Evolutionary conservation across 2,113 vertebrate species (phyloP), one percentile per base, ranked within the genome.

Genomic region (Acrocephalus arundinaceus): DNA sequence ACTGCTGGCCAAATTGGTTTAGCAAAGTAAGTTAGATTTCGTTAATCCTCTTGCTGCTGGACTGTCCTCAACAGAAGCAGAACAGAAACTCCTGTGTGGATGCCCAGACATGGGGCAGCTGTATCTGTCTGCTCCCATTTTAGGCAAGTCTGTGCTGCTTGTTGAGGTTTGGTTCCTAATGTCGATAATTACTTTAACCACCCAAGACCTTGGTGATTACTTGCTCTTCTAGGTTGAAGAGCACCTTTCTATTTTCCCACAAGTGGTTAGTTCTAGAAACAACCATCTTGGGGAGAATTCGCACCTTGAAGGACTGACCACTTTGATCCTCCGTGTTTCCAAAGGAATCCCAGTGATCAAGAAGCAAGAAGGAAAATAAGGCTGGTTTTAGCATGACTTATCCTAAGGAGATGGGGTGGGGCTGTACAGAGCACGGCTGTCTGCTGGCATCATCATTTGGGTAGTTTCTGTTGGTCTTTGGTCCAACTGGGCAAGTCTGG

Each of bases 321-420:
- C 86, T 84, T 84, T 94, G 93, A 92, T 90, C 74, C 33, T 67
- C 70, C 1, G 0, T 85, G 82, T 94, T 96, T 54, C 85, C 82
- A 70, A 66, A 94, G 90, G 95, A 94, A 95, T 88, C 62, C 75
- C 85, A 80, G 54, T 93, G 93, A 87, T 91, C 70, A 65, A 96
- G 92, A 46, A 89, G 10, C 81, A 87, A 87, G 87, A 93, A 94
- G 73, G 79, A 96, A 52, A 90, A 84, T 52, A 57, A 96, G 93
- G 92, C 94, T 94, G 94, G 93, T 96, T 96, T 81, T 90, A 89
- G 87, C 80, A 92, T 94, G 94, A 74, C 58, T 94, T 87, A 66
- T 39, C 63, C 78, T 77, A 72, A 93, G 72, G 78, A 88, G 76
- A 67, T 70, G 66, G 86, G 89, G 75, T 59, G 94, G 86, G 83